Evolutionary conservation across 2,888 invertebrate genomes (phyloP).

Genomic region (Pseudanteris insignis): DNA sequence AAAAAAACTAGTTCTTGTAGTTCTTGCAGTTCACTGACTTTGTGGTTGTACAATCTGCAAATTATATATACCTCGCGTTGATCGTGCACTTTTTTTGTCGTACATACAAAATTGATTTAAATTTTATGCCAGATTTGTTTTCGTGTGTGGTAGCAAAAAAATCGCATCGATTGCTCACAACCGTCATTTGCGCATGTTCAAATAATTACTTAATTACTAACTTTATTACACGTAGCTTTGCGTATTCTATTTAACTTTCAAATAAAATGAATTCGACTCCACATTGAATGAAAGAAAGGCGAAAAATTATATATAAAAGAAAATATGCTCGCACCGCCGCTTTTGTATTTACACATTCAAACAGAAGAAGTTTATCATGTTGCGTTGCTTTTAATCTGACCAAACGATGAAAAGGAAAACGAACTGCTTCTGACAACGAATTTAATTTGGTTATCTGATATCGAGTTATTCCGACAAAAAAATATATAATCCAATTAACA

Average conservation of each 20-base stretch:
- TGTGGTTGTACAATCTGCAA: no score
- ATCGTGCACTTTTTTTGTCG: no score
- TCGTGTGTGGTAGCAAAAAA: not conserved
- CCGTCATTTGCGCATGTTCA: constrained; percentile 13
- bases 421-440: constrained; percentile 9
- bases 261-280: not conserved
- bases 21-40: no score
- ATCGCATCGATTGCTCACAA: constrained; percentile 15
- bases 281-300: not conserved
- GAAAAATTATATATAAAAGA: not conserved
- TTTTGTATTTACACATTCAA: constrained; percentile 1
- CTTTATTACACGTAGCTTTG: no score
- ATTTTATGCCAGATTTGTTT: constrained; percentile 3
- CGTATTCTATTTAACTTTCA: no score
- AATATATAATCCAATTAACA: no score
- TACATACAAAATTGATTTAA: constrained; percentile 1
- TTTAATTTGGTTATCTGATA: constrained; percentile 3
- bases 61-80: no score
- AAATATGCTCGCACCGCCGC: constrained; percentile 2
- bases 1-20: no score
- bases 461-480: constrained; percentile 5
- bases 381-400: constrained; percentile 6
- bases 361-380: constrained; percentile 8
- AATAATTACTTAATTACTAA: constrained; percentile 23
- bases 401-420: constrained; percentile 10